These are phyloP conservation scores for Protaetia brevitarsis DNA, from an alignment of 1,140 invertebrate species.

Conservation along the genomic window DNA sequence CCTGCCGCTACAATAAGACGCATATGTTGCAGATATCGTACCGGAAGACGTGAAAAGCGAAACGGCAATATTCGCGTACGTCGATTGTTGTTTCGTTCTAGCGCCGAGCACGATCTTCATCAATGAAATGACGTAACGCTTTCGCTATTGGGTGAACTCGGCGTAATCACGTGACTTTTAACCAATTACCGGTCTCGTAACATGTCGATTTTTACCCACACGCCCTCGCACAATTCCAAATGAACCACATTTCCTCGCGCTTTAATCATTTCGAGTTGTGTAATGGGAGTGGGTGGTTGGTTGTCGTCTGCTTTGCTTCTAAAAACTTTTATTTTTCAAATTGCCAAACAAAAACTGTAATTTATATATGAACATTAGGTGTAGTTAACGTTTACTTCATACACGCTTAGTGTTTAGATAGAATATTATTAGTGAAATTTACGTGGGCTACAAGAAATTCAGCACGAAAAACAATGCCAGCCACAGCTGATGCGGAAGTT, in stretches of 20 bases:
- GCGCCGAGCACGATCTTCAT: slow-evolving; percentile 34
- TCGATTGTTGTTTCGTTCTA: not conserved
- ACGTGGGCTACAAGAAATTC: slow-evolving; percentile 14
- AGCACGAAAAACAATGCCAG: slow-evolving; percentile 33
- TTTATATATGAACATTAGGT: slow-evolving; percentile 7
- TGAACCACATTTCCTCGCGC: slow-evolving; percentile 36
- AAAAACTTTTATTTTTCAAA: slow-evolving; percentile 26
- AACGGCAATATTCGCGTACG: not conserved
- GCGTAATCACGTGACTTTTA: slow-evolving; percentile 47
- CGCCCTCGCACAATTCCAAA: slow-evolving; percentile 36
- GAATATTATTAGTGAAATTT: no score
- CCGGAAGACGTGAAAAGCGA: not conserved
- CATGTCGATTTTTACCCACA: slow-evolving; percentile 30
- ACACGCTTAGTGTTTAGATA: not conserved
- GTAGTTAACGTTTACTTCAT: slow-evolving; percentile 5
- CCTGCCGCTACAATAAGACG: not conserved
- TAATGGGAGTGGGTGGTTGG: slow-evolving; percentile 27
- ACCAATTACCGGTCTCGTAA: slow-evolving; percentile 39
- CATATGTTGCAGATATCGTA: not conserved
- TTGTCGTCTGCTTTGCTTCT: slow-evolving; percentile 46
- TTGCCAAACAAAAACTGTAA: not conserved
- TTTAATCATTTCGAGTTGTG: slow-evolving; percentile 47
- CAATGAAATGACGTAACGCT: slow-evolving; percentile 55
- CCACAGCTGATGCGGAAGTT: slow-evolving; percentile 50
- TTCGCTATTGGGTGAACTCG: slow-evolving; percentile 42